phyloP scores from a whole-genome alignment of 2,888 invertebrate species.

The Catocala nupta region DNA sequence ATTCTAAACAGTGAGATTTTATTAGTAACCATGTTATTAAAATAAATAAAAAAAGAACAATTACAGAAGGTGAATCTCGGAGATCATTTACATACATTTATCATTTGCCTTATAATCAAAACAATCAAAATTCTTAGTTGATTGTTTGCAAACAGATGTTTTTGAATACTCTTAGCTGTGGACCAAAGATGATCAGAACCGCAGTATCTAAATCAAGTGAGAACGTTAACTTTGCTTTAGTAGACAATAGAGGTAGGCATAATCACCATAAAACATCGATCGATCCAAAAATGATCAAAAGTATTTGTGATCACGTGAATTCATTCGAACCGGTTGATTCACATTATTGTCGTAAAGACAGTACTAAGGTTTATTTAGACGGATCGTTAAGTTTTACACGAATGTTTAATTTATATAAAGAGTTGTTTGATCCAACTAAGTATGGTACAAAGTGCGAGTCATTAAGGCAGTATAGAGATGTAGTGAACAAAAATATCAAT shows the following conservation, averaged over 20 bases:
- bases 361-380: conserved; percentile 16
- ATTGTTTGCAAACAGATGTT: no score
- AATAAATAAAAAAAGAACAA: no score
- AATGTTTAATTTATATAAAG: conserved; percentile 31
- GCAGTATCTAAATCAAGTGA: conserved; percentile 13
- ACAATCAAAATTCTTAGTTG: no score
- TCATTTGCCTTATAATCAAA: no score
- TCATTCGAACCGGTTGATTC: conserved; percentile 20
- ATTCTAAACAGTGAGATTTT: no score
- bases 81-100: no score
- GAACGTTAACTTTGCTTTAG: conserved; percentile 15
- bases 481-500: conserved; percentile 16
- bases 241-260: conserved; percentile 20
- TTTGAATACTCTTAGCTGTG: conserved; percentile 16
- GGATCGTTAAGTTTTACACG: conserved; percentile 28
- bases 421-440: conserved; percentile 26
- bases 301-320: conserved; percentile 18
- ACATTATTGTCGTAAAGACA: no score
- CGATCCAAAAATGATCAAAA: conserved; percentile 5
- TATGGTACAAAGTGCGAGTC: conserved; percentile 22
- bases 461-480: conserved; percentile 16
- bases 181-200: conserved; percentile 26
- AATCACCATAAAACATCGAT: conserved; percentile 9
- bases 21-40: no score
- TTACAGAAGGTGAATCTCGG: no score